Conservation (phyloP, 2,888 invertebrate species). For the Sphaerophoria rueppellii region DNA sequence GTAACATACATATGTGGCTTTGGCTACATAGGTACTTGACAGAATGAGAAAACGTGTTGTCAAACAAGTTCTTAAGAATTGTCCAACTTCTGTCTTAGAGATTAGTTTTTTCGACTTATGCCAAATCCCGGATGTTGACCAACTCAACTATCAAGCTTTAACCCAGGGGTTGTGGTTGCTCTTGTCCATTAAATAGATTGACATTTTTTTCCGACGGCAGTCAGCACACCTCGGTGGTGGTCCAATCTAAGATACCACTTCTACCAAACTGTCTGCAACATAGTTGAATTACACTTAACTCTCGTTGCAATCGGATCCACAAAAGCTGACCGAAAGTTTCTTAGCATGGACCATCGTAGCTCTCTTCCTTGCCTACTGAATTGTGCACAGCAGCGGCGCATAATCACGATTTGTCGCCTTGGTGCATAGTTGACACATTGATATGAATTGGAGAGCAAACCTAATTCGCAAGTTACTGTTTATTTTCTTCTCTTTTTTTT, state of each 20-base stretch:
- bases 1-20: no score
- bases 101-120: conserved; percentile 21
- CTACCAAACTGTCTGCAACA: conserved; percentile 35
- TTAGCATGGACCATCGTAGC: no score
- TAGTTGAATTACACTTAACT: conserved; percentile 3
- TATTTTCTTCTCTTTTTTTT: conserved; percentile 4
- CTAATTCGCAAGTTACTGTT: conserved; percentile 36
- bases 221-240: conserved; percentile 42
- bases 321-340: no score
- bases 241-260: conserved; percentile 31
- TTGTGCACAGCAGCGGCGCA: conserved; percentile 4
- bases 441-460: conserved; percentile 69
- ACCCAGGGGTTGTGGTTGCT: not conserved
- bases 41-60: no score
- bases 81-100: no score
- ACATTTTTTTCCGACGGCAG: conserved; percentile 56
- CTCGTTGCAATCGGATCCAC: no score
- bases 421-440: conserved; percentile 71
- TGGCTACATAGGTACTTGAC: no score
- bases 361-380: no score
- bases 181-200: conserved; percentile 60
- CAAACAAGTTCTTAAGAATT: no score
- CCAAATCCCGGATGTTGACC: conserved; percentile 56
- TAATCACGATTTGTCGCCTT: conserved; percentile 72
- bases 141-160: not conserved